A percentile compares a stretch with the other conserved stretches of the same genome.
These are phyloP conservation scores for Turdus rufiventris DNA, from an alignment of 2,113 vertebrate genomes.

Conservation along the genomic window DNA sequence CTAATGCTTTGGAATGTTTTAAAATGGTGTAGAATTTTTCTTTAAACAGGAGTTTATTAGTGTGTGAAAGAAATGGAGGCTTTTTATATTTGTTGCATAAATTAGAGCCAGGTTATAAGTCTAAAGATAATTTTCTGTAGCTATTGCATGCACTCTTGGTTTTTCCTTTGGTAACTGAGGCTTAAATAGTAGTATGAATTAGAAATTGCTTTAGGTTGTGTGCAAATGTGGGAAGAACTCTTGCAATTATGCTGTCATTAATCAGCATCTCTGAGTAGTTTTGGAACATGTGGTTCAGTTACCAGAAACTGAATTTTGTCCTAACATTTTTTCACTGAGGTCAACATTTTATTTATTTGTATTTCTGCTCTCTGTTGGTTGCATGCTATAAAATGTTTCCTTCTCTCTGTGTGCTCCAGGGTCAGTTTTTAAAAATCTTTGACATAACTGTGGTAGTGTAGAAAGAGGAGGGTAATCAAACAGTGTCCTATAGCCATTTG, in stretches of 20 bases:
- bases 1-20: background rate
- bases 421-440: background rate
- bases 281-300: background rate
- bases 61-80: background rate
- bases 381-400: background rate
- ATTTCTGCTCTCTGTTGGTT: background rate
- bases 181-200: background rate
- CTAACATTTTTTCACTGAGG: background rate
- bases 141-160: background rate
- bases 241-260: background rate
- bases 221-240: background rate
- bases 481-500: background rate
- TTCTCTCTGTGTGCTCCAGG: background rate
- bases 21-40: background rate
- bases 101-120: background rate
- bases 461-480: background rate
- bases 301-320: background rate
- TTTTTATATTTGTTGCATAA: background rate
- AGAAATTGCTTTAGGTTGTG: background rate
- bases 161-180: background rate
- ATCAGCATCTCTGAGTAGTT: background rate
- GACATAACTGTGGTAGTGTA: background rate
- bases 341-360: background rate
- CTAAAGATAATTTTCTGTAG: background rate
- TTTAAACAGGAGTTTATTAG: background rate